Conservation (phyloP, 2,888 invertebrate species). For the Platynereis dumerilii region DNA sequence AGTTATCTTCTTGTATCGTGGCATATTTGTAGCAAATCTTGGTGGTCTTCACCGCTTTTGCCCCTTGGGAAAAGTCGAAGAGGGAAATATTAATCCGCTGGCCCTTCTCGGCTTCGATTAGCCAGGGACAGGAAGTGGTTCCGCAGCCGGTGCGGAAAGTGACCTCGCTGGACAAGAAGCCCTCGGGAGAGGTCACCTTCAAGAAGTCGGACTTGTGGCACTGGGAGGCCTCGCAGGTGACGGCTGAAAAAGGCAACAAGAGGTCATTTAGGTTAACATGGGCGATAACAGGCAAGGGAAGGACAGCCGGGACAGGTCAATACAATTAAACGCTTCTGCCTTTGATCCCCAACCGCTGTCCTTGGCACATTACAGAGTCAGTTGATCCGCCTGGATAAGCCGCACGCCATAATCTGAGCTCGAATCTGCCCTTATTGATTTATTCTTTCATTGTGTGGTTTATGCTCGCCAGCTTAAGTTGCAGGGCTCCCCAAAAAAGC, state of each 20-base stretch:
- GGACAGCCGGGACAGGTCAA: too few relatives aligned
- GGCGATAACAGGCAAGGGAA: background rate
- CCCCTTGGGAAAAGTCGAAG: conserved; percentile 24
- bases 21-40: conserved; percentile 23
- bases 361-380: too few relatives aligned
- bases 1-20: conserved; percentile 15
- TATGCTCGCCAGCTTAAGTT: too few relatives aligned
- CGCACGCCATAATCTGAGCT: too few relatives aligned
- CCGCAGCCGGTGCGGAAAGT: conserved; percentile 26
- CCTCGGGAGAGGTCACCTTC: conserved; percentile 14
- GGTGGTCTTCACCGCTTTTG: conserved; percentile 10
- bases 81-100: conserved; percentile 31
- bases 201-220: conserved; percentile 23
- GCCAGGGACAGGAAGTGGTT: conserved; percentile 29
- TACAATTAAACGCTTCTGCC: too few relatives aligned
- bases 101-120: conserved; percentile 25
- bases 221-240: conserved; percentile 15
- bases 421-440: too few relatives aligned
- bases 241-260: conserved; percentile 12
- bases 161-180: conserved; percentile 22
- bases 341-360: too few relatives aligned
- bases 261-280: background rate
- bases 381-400: too few relatives aligned
- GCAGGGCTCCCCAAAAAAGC: too few relatives aligned
- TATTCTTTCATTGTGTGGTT: too few relatives aligned